A percentile compares a stretch with the other conserved stretches of the same genome.
These are phyloP conservation scores for Bombylius major DNA, from an alignment of 2,888 invertebrate genomes.

Conservation along the genomic window DNA sequence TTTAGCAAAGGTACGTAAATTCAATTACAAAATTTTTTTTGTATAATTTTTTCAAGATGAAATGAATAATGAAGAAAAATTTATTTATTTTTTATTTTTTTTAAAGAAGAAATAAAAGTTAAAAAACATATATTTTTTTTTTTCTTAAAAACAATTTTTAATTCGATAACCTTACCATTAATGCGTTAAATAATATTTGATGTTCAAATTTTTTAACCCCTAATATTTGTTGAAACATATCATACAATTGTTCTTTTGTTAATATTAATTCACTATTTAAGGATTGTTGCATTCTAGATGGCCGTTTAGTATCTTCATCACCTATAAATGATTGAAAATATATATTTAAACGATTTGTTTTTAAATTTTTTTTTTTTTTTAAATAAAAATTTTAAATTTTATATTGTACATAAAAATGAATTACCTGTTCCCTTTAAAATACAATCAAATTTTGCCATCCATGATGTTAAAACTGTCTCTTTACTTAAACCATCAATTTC, in stretches of 20 bases:
- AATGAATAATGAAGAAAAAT: too few relatives aligned
- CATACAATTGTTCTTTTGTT: constrained; percentile 98
- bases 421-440: constrained; percentile 76
- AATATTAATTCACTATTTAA: constrained; percentile 88
- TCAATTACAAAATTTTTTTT: background rate
- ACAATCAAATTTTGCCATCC: constrained; percentile 99
- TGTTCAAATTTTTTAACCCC: constrained; percentile 99
- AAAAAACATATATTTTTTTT: too few relatives aligned
- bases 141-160: too few relatives aligned
- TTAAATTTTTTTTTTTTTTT: background rate
- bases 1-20: background rate
- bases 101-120: too few relatives aligned
- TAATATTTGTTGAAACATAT: constrained; percentile 99
- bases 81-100: too few relatives aligned
- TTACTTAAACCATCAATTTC: constrained; percentile 99
- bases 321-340: constrained; percentile 42
- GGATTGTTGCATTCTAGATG: constrained; percentile 75
- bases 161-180: constrained; percentile 51
- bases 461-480: constrained; percentile 95
- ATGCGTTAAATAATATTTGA: constrained; percentile 95
- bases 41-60: too few relatives aligned
- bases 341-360: background rate
- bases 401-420: background rate
- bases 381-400: background rate
- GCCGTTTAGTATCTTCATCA: constrained; percentile 78